phyloP scores from a whole-genome alignment of 2,797 vertebrate species.

The Gorsachius magnificus region DNA sequence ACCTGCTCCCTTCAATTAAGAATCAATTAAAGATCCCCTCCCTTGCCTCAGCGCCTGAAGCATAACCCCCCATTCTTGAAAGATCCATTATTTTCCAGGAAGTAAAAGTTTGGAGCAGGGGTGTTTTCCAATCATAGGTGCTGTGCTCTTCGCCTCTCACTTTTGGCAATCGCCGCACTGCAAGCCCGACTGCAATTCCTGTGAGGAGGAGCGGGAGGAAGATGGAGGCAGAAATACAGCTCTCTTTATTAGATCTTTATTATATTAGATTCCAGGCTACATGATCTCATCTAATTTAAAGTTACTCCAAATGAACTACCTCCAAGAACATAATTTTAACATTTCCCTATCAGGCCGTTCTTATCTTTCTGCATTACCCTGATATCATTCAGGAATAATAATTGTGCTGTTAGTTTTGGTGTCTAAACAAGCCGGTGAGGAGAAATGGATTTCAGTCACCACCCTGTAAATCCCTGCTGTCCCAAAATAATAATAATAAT shows the following conservation, averaged over 20 bases:
- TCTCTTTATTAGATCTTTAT: neutral
- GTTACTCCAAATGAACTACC: conserved; percentile 43
- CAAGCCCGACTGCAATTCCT: neutral
- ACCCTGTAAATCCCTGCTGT: neutral
- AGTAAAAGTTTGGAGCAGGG: neutral
- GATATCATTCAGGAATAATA: conserved; percentile 49
- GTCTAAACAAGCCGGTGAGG: neutral
- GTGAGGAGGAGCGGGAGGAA: neutral
- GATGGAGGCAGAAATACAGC: conserved; percentile 19
- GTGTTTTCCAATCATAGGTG: neutral
- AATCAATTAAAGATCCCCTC: neutral
- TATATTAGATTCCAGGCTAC: conserved; percentile 7
- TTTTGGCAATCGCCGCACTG: neutral
- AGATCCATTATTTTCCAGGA: neutral
- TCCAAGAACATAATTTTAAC: conserved; percentile 47
- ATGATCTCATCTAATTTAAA: conserved; percentile 58
- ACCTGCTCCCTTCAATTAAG: neutral
- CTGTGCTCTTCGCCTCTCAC: neutral
- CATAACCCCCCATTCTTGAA: neutral
- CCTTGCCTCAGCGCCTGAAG: neutral
- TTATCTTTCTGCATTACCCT: conserved; percentile 33
- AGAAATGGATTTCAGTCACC: neutral
- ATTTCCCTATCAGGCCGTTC: neutral
- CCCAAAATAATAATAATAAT: too few species aligned
- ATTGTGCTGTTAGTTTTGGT: conserved; percentile 23